phyloP scores from a whole-genome alignment of 2,113 vertebrate species.

The Ovis aries region ARS-UI_Ramb_v3.0 NC_056054.1:262182501-262183000 shows the following conservation, averaged over 20 bases:
- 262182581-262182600: too few species aligned
- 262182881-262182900: neutral
- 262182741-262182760: neutral
- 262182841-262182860: too few species aligned
- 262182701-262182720: too few species aligned
- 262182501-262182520: too few species aligned
- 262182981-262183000: neutral
- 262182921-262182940: neutral
- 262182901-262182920: neutral
- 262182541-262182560: too few species aligned
- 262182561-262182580: too few species aligned
- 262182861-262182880: neutral
- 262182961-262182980: neutral
- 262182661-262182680: too few species aligned
- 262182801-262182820: neutral
- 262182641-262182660: too few species aligned
- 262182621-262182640: too few species aligned
- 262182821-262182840: neutral
- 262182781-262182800: neutral
- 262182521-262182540: too few species aligned
- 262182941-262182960: neutral
- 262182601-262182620: too few species aligned
- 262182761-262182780: neutral
- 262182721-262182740: neutral
- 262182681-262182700: too few species aligned